phyloP scores from a whole-genome alignment of 2,797 vertebrate species.

The Cichlasoma orientale region DNA sequence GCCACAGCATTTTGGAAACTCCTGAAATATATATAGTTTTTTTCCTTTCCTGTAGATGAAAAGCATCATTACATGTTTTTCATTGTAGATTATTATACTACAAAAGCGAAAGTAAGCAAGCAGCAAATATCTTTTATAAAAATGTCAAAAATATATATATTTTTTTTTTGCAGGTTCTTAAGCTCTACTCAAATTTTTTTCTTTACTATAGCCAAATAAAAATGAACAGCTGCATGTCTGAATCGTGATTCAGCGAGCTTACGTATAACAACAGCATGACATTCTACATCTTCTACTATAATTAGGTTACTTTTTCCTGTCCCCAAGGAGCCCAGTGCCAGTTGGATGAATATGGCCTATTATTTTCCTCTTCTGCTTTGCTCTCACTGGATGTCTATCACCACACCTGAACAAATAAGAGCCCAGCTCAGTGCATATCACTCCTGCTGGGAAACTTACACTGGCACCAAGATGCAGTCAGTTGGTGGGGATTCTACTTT shows the following conservation, averaged over 20 bases:
- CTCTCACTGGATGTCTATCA: slow-evolving; percentile 53
- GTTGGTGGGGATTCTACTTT: slow-evolving; percentile 42
- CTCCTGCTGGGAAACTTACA: slow-evolving; percentile 33
- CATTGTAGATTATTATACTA: background rate
- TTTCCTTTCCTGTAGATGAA: background rate
- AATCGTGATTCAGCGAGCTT: slow-evolving; percentile 40
- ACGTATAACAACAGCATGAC: slow-evolving; percentile 44
- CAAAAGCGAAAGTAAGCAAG: background rate
- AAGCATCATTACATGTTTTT: background rate
- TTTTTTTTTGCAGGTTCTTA: background rate
- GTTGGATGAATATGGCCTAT: slow-evolving; percentile 55
- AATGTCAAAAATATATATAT: background rate
- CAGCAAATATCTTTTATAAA: background rate
- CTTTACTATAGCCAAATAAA: slow-evolving; percentile 17
- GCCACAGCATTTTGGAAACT: slow-evolving; percentile 3
- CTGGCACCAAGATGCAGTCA: slow-evolving; percentile 43
- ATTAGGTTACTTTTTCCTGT: slow-evolving; percentile 59
- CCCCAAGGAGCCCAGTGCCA: slow-evolving; percentile 51
- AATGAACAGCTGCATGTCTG: slow-evolving; percentile 24
- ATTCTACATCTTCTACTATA: slow-evolving; percentile 42
- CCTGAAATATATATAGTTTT: background rate
- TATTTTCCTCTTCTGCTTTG: slow-evolving; percentile 45
- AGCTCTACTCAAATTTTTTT: slow-evolving; percentile 24
- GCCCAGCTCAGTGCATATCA: slow-evolving; percentile 37
- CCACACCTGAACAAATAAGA: slow-evolving; percentile 65